Evolutionary conservation across 2,797 vertebrate genomes (phyloP).

Genomic region (Microcaecilia unicolor): DNA sequence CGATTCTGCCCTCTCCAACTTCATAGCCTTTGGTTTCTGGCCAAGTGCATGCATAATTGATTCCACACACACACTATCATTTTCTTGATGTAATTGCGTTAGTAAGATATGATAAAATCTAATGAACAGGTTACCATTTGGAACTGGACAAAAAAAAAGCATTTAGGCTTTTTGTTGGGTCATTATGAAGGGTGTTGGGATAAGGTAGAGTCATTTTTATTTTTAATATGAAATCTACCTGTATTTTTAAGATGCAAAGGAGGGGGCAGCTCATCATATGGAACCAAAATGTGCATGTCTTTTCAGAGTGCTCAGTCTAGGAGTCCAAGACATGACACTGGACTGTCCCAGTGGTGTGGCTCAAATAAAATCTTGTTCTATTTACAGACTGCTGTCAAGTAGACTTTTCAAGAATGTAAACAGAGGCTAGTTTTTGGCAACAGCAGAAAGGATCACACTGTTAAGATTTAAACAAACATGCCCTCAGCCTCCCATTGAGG

Average conservation of each 20-base stretch:
- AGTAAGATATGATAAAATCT: slow-evolving; percentile 97
- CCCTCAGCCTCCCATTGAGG: no score
- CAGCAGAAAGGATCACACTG: slow-evolving; percentile 26
- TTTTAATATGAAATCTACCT: no score
- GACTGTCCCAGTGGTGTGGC: no score
- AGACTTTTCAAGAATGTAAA: slow-evolving; percentile 31
- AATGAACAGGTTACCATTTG: slow-evolving; percentile 88
- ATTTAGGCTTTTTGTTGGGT: slow-evolving; percentile 24
- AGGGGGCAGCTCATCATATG: no score
- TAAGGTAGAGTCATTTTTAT: no score
- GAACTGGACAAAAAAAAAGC: slow-evolving; percentile 74
- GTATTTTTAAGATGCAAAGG: no score
- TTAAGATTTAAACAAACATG: slow-evolving; percentile 34
- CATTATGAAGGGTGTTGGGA: neutral
- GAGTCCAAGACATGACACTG: no score
- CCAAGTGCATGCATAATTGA: slow-evolving; percentile 98
- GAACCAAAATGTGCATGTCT: no score
- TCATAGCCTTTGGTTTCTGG: slow-evolving; percentile 86
- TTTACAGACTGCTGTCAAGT: slow-evolving; percentile 22
- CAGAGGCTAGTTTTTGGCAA: slow-evolving; percentile 20
- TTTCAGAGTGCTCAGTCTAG: no score
- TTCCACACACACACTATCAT: slow-evolving; percentile 88
- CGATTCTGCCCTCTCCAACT: slow-evolving; percentile 79
- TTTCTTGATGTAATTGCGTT: slow-evolving; percentile 99
- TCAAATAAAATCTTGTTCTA: slow-evolving; percentile 15